Base-by-base conservation (phyloP, 1,140 invertebrate species). In the Eufriesea mexicana region DNA sequence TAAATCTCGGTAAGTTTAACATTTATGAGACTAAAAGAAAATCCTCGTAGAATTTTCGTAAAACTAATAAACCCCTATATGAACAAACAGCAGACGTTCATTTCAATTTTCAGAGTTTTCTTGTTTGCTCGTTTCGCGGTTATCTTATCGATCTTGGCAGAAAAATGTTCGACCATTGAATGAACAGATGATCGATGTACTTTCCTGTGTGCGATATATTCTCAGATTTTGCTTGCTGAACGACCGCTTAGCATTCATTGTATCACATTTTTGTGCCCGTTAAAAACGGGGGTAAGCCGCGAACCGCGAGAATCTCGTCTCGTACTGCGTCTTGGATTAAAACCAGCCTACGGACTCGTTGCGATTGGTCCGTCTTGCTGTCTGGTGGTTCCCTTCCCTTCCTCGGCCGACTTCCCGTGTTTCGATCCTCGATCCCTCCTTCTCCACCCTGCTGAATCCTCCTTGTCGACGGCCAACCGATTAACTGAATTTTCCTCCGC, bases 311-410 rank as follows among this genome's bases (percentile, higher is more conserved):
- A 59, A 59, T 70, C 54, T 61, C n/a, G n/a, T 55, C 28, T 47
- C 61, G 23, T 80, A 82, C 51, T 57, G 62, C 62, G 62, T 75
- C 18, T 82, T 28, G 18, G 51, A 76, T 76, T 76, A 35, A 75
- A 81, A 42, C 28, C 23, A n/a, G 28, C n/a, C n/a, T 51, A 42
- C n/a, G 59, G 47, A 35, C 18, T 35, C 18, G 20, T 55, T 20
- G n/a, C 51, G 51, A 78, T 57, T 47, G 76, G n/a, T 25, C 14
- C 8, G 8, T 14, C n/a, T 61, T 4, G 8, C 25, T 61, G 25
- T 47, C n/a, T 9, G 25, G 6, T 25, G 5, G 47, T n/a, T 18
- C 51, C 0, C n/a, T 55, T 45, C 23, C 42, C 28, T 51, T 67
- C 42, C 25, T 23, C 23, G 57, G 8, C 2, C 76, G 42, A 59